A percentile compares a stretch with the other conserved stretches of the same genome.
These are phyloP conservation scores for Noctua comes DNA, from an alignment of 2,888 invertebrate genomes.

Conservation along the genomic window DNA sequence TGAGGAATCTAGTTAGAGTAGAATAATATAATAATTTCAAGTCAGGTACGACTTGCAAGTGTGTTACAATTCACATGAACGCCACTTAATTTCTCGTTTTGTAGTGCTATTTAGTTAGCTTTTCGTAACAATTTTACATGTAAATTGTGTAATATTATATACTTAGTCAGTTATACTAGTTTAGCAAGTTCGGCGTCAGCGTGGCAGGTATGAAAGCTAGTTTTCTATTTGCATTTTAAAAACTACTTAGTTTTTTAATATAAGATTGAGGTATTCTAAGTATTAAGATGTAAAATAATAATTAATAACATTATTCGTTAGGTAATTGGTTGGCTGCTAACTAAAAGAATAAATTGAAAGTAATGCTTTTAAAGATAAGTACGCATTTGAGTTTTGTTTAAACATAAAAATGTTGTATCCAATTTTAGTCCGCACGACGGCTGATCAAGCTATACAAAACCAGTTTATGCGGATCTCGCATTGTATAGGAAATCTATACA, in stretches of 20 bases:
- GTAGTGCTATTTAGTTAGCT: constrained; percentile 23
- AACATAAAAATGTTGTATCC: too few relatives aligned
- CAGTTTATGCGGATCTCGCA: too few relatives aligned
- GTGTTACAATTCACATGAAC: constrained; percentile 29
- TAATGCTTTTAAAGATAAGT: too few relatives aligned
- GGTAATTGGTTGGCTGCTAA: too few relatives aligned
- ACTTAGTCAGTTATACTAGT: constrained; percentile 10
- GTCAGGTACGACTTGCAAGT: not conserved
- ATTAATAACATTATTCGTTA: too few relatives aligned
- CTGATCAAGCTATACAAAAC: too few relatives aligned
- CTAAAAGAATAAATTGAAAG: too few relatives aligned
- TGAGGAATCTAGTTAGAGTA: constrained; percentile 7
- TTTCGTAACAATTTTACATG: constrained; percentile 50
- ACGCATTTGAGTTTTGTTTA: too few relatives aligned
- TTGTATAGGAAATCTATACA: too few relatives aligned
- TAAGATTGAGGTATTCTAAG: not conserved
- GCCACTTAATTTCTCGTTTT: constrained; percentile 36
- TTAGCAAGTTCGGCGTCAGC: constrained; percentile 16
- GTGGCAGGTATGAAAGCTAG: not conserved
- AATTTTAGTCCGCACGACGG: too few relatives aligned
- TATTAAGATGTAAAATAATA: too few relatives aligned
- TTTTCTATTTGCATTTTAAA: not conserved
- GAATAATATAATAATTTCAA: constrained; percentile 24
- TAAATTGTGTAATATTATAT: constrained; percentile 43
- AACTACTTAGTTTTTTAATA: not conserved